Base-by-base conservation (phyloP, 2,797 vertebrate genomes). In the Sebastes taczanowskii region DNA sequence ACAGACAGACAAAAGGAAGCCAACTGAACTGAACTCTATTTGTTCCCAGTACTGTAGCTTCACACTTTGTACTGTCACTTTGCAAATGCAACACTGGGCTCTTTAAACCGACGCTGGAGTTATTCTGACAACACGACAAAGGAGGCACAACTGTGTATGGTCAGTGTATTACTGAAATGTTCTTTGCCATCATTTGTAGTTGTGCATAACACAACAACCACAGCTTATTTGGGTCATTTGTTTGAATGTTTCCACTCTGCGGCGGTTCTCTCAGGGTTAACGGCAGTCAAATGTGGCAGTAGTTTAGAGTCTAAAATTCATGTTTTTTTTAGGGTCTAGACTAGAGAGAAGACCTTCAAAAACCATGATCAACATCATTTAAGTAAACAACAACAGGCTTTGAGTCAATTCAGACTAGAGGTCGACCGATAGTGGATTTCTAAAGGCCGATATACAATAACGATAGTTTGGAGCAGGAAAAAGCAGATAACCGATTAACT, bases 11-110 rank as follows among this genome's bases (percentile, higher is more conserved):
- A 88, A 88, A 87, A 71, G 75, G n/a, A 80, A 75, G 34, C 30
- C 61, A 77, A 30, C n/a, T 60, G 55, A 85, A 88, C 73, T 90
- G 88, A 82, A 81, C 69, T 66, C 42, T 52, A 18, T 81, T 88
- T 88, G 80, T 92, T 84, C 71, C 20, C 73, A 63, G 13, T 55
- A 77, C 70, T 79, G 70, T 72, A 32, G 79, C 65, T 73, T 74
- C 46, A 64, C 13, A 76, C 65, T 78, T 66, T 62, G 46, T 73
- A 67, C 52, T 64, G 62, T 68, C 49, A 13, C 64, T 71, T 42
- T 82, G 66, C 71, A 58, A 70, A 30, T 25, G 58, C 7, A 66
- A 87, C 88, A 88, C 58, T 80, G 75, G 18, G 49, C 46, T 77
- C 77, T 84, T 76, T 81, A 74, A 78, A 84, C 52, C 1, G n/a